A percentile compares a stretch with the other conserved stretches of the same genome.
Conservation (phyloP, 2,888 invertebrate genomes). For the Synergus umbraculus region DNA sequence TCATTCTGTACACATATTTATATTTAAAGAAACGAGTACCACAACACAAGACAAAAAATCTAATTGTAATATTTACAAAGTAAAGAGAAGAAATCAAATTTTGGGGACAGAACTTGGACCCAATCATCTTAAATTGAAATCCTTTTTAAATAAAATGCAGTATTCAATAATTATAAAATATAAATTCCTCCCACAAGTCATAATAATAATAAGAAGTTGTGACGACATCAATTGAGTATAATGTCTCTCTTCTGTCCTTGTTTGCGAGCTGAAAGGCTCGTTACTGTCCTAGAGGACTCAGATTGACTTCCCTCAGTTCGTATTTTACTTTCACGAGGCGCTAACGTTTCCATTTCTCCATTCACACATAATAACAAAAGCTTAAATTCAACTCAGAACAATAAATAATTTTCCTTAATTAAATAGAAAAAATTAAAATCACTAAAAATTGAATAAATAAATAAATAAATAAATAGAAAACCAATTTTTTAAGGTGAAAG, state of each 20-base stretch:
- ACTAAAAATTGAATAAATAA: neutral
- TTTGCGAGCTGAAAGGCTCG: slow-evolving; percentile 11
- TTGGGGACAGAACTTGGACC: no score
- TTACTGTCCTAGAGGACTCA: slow-evolving; percentile 21
- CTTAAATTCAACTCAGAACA: slow-evolving; percentile 10
- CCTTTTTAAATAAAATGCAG: neutral
- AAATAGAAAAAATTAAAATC: neutral
- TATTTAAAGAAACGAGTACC: no score
- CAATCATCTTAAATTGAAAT: neutral
- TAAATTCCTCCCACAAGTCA: neutral
- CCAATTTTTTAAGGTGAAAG: neutral
- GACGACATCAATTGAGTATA: slow-evolving; percentile 2
- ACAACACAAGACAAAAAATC: no score
- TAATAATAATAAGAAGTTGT: neutral
- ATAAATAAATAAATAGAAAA: neutral
- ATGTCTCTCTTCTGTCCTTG: slow-evolving; percentile 20
- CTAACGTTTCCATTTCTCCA: slow-evolving; percentile 37
- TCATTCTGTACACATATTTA: no score
- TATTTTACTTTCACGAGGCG: slow-evolving; percentile 38
- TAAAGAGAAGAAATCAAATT: no score
- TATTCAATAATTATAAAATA: neutral
- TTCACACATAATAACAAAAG: neutral
- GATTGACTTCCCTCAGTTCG: slow-evolving; percentile 33
- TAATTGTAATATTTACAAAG: no score
- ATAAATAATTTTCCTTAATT: slow-evolving; percentile 8